phyloP scores from a whole-genome alignment of 2,113 vertebrate species.

The Trochalopteron elliotii region DNA sequence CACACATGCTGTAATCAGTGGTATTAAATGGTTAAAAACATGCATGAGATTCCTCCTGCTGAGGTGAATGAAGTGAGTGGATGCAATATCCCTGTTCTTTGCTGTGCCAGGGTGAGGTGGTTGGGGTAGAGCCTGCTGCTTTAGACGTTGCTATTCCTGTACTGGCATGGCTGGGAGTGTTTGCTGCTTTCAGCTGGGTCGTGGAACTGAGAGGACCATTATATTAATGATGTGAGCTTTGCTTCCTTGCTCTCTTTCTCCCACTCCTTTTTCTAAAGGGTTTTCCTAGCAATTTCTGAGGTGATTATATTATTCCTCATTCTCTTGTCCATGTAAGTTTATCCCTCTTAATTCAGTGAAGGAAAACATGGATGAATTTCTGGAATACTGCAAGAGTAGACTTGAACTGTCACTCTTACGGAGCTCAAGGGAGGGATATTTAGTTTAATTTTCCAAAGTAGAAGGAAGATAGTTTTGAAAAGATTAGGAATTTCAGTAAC shows the following conservation, averaged over 20 bases:
- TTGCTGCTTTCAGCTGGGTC: neutral
- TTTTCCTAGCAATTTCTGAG: neutral
- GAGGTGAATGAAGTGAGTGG: neutral
- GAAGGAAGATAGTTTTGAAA: neutral
- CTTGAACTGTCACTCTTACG: neutral
- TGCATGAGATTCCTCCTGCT: neutral
- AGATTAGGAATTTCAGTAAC: neutral
- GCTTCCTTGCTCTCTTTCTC: neutral
- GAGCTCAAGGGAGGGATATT: neutral
- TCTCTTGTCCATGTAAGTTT: neutral
- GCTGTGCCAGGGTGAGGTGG: neutral
- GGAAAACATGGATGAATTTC: neutral
- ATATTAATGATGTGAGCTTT: neutral
- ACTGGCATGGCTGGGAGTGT: fast-evolving
- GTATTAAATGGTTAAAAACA: neutral
- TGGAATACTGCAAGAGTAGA: neutral
- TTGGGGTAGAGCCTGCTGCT: neutral
- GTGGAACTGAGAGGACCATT: neutral
- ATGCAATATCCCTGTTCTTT: fast-evolving
- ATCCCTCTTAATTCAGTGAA: neutral
- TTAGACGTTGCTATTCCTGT: neutral
- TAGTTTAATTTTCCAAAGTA: neutral
- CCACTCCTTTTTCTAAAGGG: neutral
- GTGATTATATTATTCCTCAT: neutral
- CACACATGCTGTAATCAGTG: neutral